Conservation (phyloP, 2,797 vertebrate species). For the Sebastes diaconus region DNA sequence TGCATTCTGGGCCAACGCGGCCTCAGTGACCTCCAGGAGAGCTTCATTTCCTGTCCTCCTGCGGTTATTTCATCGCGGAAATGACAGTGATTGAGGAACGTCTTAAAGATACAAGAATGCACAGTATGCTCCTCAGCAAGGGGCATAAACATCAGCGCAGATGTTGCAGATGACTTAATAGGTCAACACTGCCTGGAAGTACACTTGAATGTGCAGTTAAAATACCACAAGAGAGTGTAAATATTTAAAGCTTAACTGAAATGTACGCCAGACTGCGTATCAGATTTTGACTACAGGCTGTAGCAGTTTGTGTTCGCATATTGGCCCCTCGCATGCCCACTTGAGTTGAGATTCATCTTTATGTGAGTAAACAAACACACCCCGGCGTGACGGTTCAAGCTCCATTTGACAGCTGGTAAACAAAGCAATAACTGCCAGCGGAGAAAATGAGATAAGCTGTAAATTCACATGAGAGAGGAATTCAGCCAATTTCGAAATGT, state of each 20-base stretch:
- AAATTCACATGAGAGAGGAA: neutral
- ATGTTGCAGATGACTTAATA: constrained; percentile 9
- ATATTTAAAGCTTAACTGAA: constrained; percentile 30
- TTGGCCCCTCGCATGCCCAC: neutral
- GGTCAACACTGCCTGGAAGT: constrained; percentile 12
- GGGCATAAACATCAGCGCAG: constrained; percentile 26
- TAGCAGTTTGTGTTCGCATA: constrained; percentile 13
- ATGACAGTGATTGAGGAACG: constrained; percentile 19
- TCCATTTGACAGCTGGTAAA: constrained; percentile 56
- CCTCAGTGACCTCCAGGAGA: constrained; percentile 50
- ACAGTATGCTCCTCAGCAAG: neutral
- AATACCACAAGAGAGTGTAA: constrained; percentile 6
- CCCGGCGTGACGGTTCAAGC: constrained; percentile 17
- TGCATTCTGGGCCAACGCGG: constrained; percentile 49
- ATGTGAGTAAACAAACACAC: constrained; percentile 16
- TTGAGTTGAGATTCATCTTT: constrained; percentile 3
- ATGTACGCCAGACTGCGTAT: constrained; percentile 1
- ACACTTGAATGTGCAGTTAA: constrained; percentile 5
- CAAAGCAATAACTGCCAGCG: constrained; percentile 31
- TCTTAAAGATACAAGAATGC: constrained; percentile 23
- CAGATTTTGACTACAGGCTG: neutral
- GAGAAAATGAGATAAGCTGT: constrained; percentile 20
- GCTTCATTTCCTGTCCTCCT: constrained; percentile 46
- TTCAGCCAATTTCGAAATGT: neutral
- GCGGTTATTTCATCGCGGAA: constrained; percentile 28